phyloP scores from a whole-genome alignment of 2,888 invertebrate species.

The Oligia strigilis region DNA sequence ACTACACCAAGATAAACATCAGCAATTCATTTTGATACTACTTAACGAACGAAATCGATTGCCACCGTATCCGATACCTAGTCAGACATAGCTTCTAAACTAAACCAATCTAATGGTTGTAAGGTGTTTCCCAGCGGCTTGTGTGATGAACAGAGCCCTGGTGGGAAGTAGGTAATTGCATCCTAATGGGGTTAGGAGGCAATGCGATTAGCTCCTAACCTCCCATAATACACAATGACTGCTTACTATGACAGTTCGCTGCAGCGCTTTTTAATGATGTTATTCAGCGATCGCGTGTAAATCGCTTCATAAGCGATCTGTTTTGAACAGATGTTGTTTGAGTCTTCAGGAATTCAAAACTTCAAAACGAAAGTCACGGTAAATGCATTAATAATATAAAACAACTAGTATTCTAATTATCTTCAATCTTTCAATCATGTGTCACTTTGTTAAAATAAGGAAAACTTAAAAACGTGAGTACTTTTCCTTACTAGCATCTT shows the following conservation, averaged over 20 bases:
- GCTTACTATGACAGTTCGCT: constrained; percentile 42
- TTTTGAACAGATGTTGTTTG: constrained; percentile 24
- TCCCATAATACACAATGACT: constrained; percentile 67
- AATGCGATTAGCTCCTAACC: constrained; percentile 73
- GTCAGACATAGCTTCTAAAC: constrained; percentile 14
- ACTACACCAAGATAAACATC: background rate
- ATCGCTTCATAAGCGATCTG: constrained; percentile 27
- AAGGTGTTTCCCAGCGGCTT: constrained; percentile 66
- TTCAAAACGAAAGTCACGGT: background rate
- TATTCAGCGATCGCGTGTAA: constrained; percentile 50
- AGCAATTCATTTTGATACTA: constrained; percentile 5
- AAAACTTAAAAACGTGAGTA: background rate
- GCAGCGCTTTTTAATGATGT: constrained; percentile 52
- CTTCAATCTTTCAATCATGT: background rate
- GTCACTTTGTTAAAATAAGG: background rate
- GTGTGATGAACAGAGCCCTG: constrained; percentile 57
- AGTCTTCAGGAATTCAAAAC: background rate
- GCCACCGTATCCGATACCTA: constrained; percentile 1
- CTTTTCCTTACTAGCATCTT: background rate
- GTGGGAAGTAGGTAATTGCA: constrained; percentile 70
- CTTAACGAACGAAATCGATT: constrained; percentile 25
- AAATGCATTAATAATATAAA: background rate
- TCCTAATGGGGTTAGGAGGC: constrained; percentile 65
- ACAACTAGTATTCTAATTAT: background rate
- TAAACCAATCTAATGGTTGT: constrained; percentile 36